Evolutionary conservation across 1,140 invertebrate species (phyloP), one percentile per base, ranked within the genome.

Genomic region (Chironomus striatipennis): DNA sequence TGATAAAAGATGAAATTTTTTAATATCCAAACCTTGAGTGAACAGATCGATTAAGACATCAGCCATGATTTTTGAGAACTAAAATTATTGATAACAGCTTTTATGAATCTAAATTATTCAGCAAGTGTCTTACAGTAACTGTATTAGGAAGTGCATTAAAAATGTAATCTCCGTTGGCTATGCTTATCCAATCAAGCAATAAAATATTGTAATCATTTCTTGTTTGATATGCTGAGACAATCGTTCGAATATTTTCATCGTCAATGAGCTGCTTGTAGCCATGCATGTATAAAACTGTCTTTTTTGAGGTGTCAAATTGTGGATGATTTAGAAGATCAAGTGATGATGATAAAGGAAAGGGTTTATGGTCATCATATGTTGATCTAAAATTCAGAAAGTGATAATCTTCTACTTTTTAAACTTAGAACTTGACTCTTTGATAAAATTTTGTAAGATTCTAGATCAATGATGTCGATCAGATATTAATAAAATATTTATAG

Each of bases 1-100:
- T 0, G 88, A 90, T 74, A 92, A 83, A 2, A 91, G 77, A 78
- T 91, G 90, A 42, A 88, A 79, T 3, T 79, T 78, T 0, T 80
- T 73, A 1, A 76, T 5, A 21, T 81, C 74, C 12, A 79, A 7
- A 7, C 79, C 79, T 6, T 67, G 42, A 0, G 74, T 73, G 73
- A 78, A 75, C 10, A 81, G 10, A 8, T 74, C 8, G 7, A 76
- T 21, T 2, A 81, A n/a, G 5, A 15, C 8, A 15, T 15, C 47
- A 15, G 47, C 8, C 12, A 57, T 4, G 5, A 5, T 15, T n/a
- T 57, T 15, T 12, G 47, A 12, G 15, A 57, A n/a, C n/a, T 57
- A 34, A 34, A 34, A 34, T 34, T 2, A 34, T 34, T 34, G 24
- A 34, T 34, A 34, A 2, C 1, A 2, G 24, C 5, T 34, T 34